phyloP scores from a whole-genome alignment of 1,140 invertebrate species.

The Temnothorax nylanderi region DNA sequence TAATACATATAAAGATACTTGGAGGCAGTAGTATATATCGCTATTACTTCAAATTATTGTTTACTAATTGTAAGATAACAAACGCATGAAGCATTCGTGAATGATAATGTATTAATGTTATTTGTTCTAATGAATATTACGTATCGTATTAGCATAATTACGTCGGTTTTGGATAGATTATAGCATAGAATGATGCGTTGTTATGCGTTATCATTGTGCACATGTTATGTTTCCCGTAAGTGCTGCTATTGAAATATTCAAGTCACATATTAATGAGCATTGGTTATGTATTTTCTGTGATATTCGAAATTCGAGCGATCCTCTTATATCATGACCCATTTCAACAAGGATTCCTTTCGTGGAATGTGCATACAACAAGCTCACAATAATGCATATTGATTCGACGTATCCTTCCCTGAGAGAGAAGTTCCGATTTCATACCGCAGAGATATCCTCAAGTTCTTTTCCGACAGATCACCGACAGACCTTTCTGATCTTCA shows the following conservation, averaged over 20 bases:
- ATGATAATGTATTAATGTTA: neutral
- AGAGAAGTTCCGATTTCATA: neutral
- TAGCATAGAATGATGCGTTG: neutral
- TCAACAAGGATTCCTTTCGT: neutral
- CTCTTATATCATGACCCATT: constrained; percentile 35
- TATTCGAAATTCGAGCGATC: constrained; percentile 30
- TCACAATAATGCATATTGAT: constrained; percentile 14
- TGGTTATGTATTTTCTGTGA: neutral
- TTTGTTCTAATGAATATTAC: neutral
- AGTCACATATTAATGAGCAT: constrained; percentile 25
- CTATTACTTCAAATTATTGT: neutral
- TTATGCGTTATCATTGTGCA: neutral
- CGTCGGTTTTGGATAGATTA: neutral
- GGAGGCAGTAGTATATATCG: neutral
- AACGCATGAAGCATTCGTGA: neutral
- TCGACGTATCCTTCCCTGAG: neutral
- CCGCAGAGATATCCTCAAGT: neutral
- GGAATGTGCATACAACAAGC: neutral
- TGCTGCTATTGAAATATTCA: neutral
- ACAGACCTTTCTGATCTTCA: neutral
- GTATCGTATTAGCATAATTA: neutral
- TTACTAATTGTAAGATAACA: neutral
- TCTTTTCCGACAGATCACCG: neutral
- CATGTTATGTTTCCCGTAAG: neutral
- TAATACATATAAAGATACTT: neutral